phyloP scores from a whole-genome alignment of 1,140 invertebrate species.

The Caenorhabditis elegans region DNA sequence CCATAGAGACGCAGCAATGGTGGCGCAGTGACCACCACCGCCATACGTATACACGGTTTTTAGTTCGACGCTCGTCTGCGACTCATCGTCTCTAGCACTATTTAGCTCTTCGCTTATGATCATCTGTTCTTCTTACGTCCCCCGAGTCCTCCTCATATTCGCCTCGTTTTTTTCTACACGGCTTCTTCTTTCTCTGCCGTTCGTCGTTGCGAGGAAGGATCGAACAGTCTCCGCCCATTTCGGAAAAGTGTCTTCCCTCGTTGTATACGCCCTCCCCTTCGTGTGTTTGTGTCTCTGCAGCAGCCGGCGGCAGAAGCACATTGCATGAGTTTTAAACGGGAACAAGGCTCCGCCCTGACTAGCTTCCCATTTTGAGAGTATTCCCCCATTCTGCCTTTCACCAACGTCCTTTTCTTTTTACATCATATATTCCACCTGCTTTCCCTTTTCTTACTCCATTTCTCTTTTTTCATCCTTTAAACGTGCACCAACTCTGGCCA shows the following conservation, averaged over 20 bases:
- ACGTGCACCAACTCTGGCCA: no score
- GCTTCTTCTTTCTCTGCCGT: neutral
- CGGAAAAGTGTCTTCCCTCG: conserved; percentile 5
- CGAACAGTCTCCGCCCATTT: neutral
- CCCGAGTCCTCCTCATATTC: neutral
- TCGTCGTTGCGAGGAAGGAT: neutral
- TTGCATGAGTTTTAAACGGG: conserved; percentile 22
- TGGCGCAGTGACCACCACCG: neutral
- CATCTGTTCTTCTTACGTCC: conserved; percentile 21
- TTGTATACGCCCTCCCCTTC: neutral
- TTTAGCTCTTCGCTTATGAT: conserved; percentile 11
- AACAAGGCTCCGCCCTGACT: neutral
- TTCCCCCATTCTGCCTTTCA: neutral
- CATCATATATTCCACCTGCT: neutral
- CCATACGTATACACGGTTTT: neutral
- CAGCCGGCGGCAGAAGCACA: neutral
- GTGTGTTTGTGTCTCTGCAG: conserved; percentile 3
- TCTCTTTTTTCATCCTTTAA: neutral
- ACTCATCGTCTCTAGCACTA: neutral
- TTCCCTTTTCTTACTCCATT: neutral
- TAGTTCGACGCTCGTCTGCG: neutral
- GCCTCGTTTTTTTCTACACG: neutral
- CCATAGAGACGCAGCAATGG: neutral
- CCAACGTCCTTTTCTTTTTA: neutral
- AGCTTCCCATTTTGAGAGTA: neutral